Evolutionary conservation across 2,797 vertebrate genomes (phyloP), one percentile per base, ranked within the genome.

Genomic region (Mionectes olivaceus): DNA sequence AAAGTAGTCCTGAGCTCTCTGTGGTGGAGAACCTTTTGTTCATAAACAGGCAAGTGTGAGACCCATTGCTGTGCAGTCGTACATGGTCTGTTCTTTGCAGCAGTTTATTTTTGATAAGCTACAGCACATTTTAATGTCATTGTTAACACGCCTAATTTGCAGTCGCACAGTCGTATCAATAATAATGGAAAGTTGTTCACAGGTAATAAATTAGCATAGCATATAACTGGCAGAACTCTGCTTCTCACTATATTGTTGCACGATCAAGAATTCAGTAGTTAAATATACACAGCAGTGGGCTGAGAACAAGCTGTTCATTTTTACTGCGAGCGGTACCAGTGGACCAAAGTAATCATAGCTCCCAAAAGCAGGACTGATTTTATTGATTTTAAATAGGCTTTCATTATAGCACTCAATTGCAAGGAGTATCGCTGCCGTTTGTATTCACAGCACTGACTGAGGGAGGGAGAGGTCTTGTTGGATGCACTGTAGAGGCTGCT

Each of bases 231-330:
- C 84, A 92, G 76, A 87, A 67, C 89, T 61, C 3, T 56, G 65
- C 25, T 70, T 86, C 80, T 91, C 80, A 13, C 30, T 59, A 35
- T 73, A 94, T 92, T 95, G 94, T 90, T 96, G 85, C 93, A 63
- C 7, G 11, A 97, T 94, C 87, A 85, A 93, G 93, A 86, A 96
- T 95, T 94, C 94, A 68, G 93, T 90, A 91, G 84, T 96, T 96
- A 97, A 97, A 97, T 96, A 96, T 93, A 96, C 95, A 84, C 94
- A 95, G 92, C 65, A 95, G 59, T 97, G 81, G 94, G 85, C 90
- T 96, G 95, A 94, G 97, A 97, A 96, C 94, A 94, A 91, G 93
- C 82, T 96, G 94, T 97, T 97, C 94, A 65, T 97, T 97, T 95
- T 93, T 97, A 86, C 89, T 96, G 71, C 56, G 65, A 92, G 95